Evolutionary conservation across 1,140 invertebrate genomes (phyloP), one percentile per base, ranked within the genome.

Genomic region (Drosophila repleta): DNA sequence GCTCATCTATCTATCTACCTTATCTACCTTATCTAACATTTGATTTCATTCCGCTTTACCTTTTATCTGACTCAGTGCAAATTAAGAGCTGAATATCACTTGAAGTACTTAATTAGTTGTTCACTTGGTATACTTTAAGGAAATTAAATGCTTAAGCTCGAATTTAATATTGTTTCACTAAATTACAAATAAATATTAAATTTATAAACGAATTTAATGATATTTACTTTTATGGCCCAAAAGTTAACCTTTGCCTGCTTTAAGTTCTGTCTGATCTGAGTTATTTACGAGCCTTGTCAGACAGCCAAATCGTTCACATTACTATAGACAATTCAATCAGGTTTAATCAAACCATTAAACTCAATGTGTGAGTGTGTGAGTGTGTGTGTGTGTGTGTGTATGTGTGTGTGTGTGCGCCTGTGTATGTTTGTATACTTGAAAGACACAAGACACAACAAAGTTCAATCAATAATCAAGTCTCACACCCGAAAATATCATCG

Each of bases 271-370:
- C 39, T 51, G 49, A 45, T 39, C 13, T 43, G 37, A 68, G 49
- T 46, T 81, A 67, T 72, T 76, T 73, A 68, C 18, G 57, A 61
- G 64, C 21, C 55, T 55, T 55, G 51, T 64, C 64, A 62, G 57
- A 70, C 71, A 72, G 52, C 58, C 66, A 72, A 72, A 77, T 61
- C 35, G 37, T 41, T 51, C 64, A 75, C 74, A 71, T 77, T 76
- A 65, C 66, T 63, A 67, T 69, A 73, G 74, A 87, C 82, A 87
- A 82, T 87, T 87, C 75, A 87, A 82, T 88, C 78, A 88, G 76
- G 74, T 82, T 87, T 82, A 87, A 87, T 87, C 83, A 87, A 70
- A 53, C 83, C 71, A 82, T 87, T 87, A 70, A 52, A 70, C 41
- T 49, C 52, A n/a, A 69, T 63, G 58, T 62, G 53, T 55, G 41